Conservation (phyloP, 2,797 vertebrate species). For the Cyprinella venusta region DNA sequence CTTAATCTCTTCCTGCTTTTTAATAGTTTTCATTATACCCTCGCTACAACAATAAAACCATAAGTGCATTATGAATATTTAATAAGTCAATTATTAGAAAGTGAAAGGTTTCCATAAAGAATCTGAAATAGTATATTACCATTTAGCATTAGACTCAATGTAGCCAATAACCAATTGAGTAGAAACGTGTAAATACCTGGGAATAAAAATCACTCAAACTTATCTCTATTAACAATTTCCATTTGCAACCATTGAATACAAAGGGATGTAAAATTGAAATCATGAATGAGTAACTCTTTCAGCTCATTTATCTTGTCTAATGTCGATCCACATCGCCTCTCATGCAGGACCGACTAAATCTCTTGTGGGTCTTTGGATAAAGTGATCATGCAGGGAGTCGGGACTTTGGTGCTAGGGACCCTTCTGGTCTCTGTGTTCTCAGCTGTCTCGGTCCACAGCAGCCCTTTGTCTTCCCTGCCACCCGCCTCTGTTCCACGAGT, state of each 20-base stretch:
- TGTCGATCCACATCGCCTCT: conserved; percentile 58
- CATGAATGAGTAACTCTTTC: neutral
- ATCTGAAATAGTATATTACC: neutral
- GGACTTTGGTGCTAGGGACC: conserved; percentile 76
- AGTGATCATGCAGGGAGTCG: conserved; percentile 75
- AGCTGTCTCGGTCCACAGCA: conserved; percentile 64
- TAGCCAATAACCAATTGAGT: neutral
- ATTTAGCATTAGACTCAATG: neutral
- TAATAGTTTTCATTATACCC: neutral
- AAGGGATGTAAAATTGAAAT: conserved; percentile 21
- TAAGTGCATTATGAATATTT: neutral
- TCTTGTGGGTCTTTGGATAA: conserved; percentile 69
- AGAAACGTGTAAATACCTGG: neutral
- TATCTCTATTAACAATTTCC: neutral
- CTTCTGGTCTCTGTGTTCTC: conserved; percentile 74
- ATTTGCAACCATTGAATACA: neutral
- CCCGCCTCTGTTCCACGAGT: conserved; percentile 79
- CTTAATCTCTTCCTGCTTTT: neutral
- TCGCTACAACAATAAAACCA: neutral
- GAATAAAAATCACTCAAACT: neutral
- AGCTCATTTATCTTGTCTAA: neutral
- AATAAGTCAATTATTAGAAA: neutral
- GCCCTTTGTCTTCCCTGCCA: conserved; percentile 56
- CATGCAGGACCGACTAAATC: conserved; percentile 63
- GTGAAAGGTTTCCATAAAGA: neutral